These are phyloP conservation scores for Pterostichus niger DNA, from an alignment of 2,888 invertebrate species.

Conservation along the genomic window DNA sequence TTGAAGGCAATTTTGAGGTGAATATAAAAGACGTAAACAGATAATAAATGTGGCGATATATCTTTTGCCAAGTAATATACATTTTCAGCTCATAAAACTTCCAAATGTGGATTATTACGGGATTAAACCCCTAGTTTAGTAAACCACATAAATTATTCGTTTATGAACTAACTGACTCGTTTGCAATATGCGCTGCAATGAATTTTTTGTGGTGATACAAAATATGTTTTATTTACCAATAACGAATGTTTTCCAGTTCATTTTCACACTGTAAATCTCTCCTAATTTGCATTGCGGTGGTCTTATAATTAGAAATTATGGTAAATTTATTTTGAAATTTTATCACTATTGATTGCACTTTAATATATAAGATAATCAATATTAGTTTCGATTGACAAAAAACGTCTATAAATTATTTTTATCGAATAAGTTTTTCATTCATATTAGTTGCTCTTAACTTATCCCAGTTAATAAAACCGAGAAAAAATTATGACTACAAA, in stretches of 20 bases:
- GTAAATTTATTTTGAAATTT: too few relatives aligned
- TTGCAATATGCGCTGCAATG: conserved; percentile 50
- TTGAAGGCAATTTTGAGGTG: conserved; percentile 41
- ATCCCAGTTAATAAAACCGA: too few relatives aligned
- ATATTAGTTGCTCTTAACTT: too few relatives aligned
- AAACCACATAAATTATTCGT: conserved; percentile 53
- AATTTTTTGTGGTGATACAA: conserved; percentile 27
- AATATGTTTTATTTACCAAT: conserved; percentile 45
- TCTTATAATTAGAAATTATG: background rate
- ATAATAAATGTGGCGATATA: conserved; percentile 57
- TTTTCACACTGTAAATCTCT: background rate
- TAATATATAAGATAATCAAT: too few relatives aligned
- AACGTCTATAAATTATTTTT: too few relatives aligned
- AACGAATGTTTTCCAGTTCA: conserved; percentile 30
- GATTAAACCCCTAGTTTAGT: conserved; percentile 55
- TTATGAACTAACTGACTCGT: conserved; percentile 52
- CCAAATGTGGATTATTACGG: conserved; percentile 56
- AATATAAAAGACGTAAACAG: conserved; percentile 59
- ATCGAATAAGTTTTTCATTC: too few relatives aligned
- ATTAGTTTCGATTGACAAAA: too few relatives aligned
- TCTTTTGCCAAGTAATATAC: conserved; percentile 46
- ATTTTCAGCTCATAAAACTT: conserved; percentile 60
- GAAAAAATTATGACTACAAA: too few relatives aligned
- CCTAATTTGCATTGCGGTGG: conserved; percentile 14
- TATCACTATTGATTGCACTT: too few relatives aligned